A percentile compares a stretch with the other conserved stretches of the same genome.
Evolutionary conservation across 2,797 vertebrate species (phyloP).

Genomic region (Peromyscus aztecus): DNA sequence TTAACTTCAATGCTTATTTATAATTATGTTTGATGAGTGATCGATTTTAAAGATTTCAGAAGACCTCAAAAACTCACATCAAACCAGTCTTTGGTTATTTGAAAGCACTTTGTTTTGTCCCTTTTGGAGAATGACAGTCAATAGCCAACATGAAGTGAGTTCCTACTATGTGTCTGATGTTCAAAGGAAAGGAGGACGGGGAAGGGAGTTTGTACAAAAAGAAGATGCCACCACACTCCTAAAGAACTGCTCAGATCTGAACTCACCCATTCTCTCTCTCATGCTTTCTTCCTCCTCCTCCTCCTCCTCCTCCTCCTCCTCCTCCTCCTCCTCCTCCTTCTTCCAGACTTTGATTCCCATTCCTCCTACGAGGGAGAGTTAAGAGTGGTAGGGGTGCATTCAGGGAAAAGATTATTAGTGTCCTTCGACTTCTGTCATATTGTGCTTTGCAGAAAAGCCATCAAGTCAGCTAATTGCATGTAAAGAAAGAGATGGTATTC

Average conservation of each 20-base stretch:
- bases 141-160: neutral
- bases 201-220: neutral
- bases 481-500: conserved; percentile 27
- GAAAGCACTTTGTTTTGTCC: conserved; percentile 22
- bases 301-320: no score
- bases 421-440: conserved; percentile 5
- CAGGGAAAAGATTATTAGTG: conserved; percentile 5
- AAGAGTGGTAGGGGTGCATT: neutral
- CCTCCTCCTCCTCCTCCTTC: neutral
- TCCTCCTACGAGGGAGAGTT: neutral
- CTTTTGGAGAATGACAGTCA: neutral
- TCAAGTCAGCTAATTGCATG: neutral
- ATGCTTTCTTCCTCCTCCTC: no score
- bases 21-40: conserved; percentile 57
- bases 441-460: conserved; percentile 28
- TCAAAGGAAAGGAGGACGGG: neutral
- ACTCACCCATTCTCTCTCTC: neutral
- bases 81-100: conserved; percentile 18
- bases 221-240: neutral
- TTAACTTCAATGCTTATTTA: conserved; percentile 54
- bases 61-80: neutral
- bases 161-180: neutral
- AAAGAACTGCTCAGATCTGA: neutral
- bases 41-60: conserved; percentile 66
- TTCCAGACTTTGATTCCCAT: conserved; percentile 1